Conservation (phyloP, 1,140 invertebrate species). For the Hydropsyche tenuis region DNA sequence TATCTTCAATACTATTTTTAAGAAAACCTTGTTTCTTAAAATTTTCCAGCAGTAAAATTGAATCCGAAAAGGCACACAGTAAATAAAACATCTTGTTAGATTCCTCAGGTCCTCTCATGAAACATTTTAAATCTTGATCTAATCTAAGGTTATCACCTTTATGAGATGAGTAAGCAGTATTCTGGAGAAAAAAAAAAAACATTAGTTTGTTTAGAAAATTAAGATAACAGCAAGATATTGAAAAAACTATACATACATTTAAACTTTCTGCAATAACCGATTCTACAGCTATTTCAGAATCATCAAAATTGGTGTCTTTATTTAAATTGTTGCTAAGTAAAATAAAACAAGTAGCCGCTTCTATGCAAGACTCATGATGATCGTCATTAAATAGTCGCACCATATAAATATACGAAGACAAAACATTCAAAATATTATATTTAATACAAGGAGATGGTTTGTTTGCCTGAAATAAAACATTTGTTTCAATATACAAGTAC, state of each 20-base stretch:
- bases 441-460: slow-evolving; percentile 68
- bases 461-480: slow-evolving; percentile 63
- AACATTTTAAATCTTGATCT: slow-evolving; percentile 57
- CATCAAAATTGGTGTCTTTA: slow-evolving; percentile 67
- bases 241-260: slow-evolving; percentile 56
- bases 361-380: slow-evolving; percentile 65
- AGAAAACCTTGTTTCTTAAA: slow-evolving; percentile 49
- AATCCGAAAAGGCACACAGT: slow-evolving; percentile 67
- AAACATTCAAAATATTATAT: slow-evolving; percentile 74
- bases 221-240: slow-evolving; percentile 19
- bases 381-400: slow-evolving; percentile 76
- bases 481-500: neutral
- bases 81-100: slow-evolving; percentile 60
- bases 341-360: slow-evolving; percentile 65
- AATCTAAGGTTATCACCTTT: slow-evolving; percentile 54
- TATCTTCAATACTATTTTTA: slow-evolving; percentile 53
- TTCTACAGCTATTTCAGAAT: slow-evolving; percentile 66
- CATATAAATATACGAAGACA: slow-evolving; percentile 71
- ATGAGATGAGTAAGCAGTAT: slow-evolving; percentile 55
- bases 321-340: slow-evolving; percentile 68
- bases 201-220: slow-evolving; percentile 29
- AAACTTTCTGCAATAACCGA: slow-evolving; percentile 67
- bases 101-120: slow-evolving; percentile 60
- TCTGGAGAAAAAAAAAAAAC: slow-evolving; percentile 53
- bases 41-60: slow-evolving; percentile 62